phyloP scores from a whole-genome alignment of 2,888 invertebrate species.

The Eilema griseolum region DNA sequence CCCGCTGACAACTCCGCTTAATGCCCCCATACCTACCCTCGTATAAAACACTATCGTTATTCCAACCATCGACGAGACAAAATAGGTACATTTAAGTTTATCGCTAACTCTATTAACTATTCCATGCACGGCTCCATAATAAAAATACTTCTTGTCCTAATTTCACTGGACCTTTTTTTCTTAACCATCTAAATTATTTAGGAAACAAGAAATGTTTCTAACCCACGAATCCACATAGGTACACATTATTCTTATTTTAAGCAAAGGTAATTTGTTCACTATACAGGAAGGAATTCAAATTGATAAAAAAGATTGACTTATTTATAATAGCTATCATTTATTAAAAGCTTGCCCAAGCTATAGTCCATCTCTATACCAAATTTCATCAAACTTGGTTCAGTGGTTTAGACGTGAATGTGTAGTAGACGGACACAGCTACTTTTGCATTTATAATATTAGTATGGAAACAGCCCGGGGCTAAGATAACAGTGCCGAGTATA shows the following conservation, averaged over 20 bases:
- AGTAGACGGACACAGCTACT: no score
- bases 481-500: slow-evolving; percentile 7
- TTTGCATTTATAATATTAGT: no score
- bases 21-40: slow-evolving; percentile 42
- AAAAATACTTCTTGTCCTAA: neutral
- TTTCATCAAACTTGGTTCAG: no score
- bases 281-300: no score
- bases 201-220: neutral
- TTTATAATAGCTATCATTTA: no score
- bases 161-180: neutral
- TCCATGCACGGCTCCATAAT: neutral
- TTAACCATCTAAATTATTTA: neutral
- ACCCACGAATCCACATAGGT: neutral
- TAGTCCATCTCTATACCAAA: no score
- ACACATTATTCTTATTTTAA: neutral
- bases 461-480: no score
- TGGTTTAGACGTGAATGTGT: no score
- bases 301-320: no score
- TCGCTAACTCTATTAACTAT: neutral
- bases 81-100: neutral
- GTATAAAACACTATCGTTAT: slow-evolving; percentile 34
- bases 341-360: no score
- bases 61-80: neutral
- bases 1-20: slow-evolving; percentile 47
- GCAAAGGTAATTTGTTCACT: no score